Evolutionary conservation across 2,888 invertebrate species (phyloP), one percentile per base, ranked within the genome.

Genomic region (Leptopilina drosophilae): DNA sequence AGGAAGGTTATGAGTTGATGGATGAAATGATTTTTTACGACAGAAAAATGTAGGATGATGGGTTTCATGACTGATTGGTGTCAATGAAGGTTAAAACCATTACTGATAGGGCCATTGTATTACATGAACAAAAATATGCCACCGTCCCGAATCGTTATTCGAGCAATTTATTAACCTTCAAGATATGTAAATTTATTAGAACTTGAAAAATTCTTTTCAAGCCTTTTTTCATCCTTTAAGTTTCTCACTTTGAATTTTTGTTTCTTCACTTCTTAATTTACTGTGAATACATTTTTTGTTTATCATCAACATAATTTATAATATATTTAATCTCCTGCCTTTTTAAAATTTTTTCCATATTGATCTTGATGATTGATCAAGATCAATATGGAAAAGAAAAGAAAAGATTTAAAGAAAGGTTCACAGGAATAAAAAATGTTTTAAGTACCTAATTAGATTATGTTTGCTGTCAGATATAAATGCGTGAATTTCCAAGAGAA

Each of bases 61-160:
- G 26, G 64, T 64, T 64, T 33, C 14, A 64, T 64, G 64, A 64
- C 64, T 62, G 64, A 64, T 64, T 64, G 64, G 64, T 64, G 64
- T 64, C 14, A 64, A 64, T 64, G 15, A 62, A 62, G 64, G 64
- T 64, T 64, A 64, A 64, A 64, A 11, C 40, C 11, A 26, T 64
- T 26, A 64, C 64, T 62, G 62, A 62, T 62, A 62, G 62, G 20
- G 15, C 62, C 62, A 62, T 62, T 62, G 62, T 62, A 59, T 62
- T 62, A 62, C 62, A 62, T 20, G 62, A 62, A 62, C 20, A 62
- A 62, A 62, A 62, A 62, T 46, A 46, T 20, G n/a, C 15, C 62
- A n/a, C 8, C 8, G 62, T 62, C 62, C n/a, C 62, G 9, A 11
- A 33, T 33, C 11, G 20, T 62, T 62, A 62, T 62, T 62, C 62